Percentiles rank a stretch among this genome's conserved stretches.
phyloP scores from a whole-genome alignment of 2,888 invertebrate genomes.

The Morpho helenor region DNA sequence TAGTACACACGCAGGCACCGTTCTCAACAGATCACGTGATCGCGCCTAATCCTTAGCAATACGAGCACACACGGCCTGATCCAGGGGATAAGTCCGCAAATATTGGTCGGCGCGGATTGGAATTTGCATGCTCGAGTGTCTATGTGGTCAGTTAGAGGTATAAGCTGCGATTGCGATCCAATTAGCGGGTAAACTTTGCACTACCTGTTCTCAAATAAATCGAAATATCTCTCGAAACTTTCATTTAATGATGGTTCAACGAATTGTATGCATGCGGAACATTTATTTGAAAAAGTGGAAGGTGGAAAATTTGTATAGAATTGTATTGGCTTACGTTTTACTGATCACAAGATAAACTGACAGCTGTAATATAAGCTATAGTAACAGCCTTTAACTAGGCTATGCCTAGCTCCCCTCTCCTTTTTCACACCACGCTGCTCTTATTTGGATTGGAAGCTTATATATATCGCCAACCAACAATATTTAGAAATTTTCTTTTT shows the following conservation, averaged over 20 bases:
- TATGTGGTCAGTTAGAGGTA: slow-evolving; percentile 24
- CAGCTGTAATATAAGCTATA: too few species aligned
- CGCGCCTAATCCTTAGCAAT: slow-evolving; percentile 50
- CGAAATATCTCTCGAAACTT: slow-evolving; percentile 2
- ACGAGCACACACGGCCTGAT: slow-evolving; percentile 50
- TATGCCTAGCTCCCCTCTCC: too few species aligned
- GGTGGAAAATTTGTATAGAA: too few species aligned
- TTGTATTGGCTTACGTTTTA: too few species aligned
- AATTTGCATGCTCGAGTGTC: slow-evolving; percentile 23
- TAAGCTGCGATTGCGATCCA: slow-evolving; percentile 24
- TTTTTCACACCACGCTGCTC: too few species aligned
- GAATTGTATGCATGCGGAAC: background rate
- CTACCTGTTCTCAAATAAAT: slow-evolving; percentile 12
- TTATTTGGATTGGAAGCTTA: too few species aligned
- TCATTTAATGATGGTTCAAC: slow-evolving; percentile 3
- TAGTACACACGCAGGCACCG: slow-evolving; percentile 62
- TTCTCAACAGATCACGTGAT: slow-evolving; percentile 59
- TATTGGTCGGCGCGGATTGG: slow-evolving; percentile 39
- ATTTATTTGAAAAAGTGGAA: background rate
- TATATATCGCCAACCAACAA: too few species aligned
- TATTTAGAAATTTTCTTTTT: too few species aligned
- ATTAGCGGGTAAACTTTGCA: slow-evolving; percentile 23
- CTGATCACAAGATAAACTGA: too few species aligned
- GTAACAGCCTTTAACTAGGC: too few species aligned
- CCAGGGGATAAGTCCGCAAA: slow-evolving; percentile 54